Evolutionary conservation across 2,797 vertebrate species (phyloP), one percentile per base, ranked within the genome.

Genomic region (Enteromius argenteus): DNA sequence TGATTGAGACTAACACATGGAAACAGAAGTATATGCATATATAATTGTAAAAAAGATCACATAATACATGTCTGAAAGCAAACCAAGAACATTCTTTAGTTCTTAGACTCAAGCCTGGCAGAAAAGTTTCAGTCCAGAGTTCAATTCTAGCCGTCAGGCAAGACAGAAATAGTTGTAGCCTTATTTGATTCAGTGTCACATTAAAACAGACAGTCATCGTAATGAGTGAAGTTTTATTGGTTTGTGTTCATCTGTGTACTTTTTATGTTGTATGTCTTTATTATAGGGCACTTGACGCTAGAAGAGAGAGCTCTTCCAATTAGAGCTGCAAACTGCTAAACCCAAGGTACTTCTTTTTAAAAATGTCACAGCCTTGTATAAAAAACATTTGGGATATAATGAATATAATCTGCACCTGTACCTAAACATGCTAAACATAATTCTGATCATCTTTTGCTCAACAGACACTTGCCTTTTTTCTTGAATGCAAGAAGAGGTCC

Each of bases 391-490:
- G 60, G 15, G 27, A 3, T 30, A 64, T 32, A 30, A 64, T 62
- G 27, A 7, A 30, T 62, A 23, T 7, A 62, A 15, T 62, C 23
- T 37, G 64, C 11, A 35, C 64, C 30, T 11, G n/a, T 9, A 60
- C 27, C 13, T 30, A 7, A 27, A 64, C 23, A 62, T 62, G 60
- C 13, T 64, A 7, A 64, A 64, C 7, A 0, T 8, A 32, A 64
- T 64, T 64, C 27, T 27, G 32, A 5, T 56, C 19, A 7, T 68
- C 4, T 77, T 68, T 49, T 71, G 9, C 74, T 69, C 46, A 44
- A 32, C 75, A 84, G 83, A 79, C 53, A 71, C 66, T 84, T 84
- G 83, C 83, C 83, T 84, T 84, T 77, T 76, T 78, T 71, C 27
- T 72, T 71, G 51, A 84, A 71, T 10, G 42, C 8, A 72, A 84